Evolutionary conservation across 2,888 invertebrate genomes (phyloP).

Genomic region (Oeneis ivallda): DNA sequence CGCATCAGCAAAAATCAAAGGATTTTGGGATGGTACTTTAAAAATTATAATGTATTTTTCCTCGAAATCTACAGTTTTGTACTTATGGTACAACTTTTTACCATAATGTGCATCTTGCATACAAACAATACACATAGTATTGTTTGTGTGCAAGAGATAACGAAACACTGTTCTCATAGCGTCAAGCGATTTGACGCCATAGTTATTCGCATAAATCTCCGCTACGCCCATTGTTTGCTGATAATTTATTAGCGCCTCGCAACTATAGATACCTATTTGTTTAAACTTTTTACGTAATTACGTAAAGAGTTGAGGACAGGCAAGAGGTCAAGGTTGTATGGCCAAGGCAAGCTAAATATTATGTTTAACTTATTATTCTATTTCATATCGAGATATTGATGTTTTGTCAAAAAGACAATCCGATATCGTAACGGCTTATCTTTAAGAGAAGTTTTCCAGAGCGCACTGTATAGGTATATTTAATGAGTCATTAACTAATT

Average conservation of each 20-base stretch:
- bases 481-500: no score
- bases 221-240: not conserved
- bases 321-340: constrained; percentile 55
- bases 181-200: not conserved
- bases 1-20: no score
- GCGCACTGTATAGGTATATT: no score
- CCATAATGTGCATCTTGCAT: no score
- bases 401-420: constrained; percentile 29
- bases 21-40: no score
- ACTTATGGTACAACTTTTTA: no score
- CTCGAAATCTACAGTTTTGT: no score
- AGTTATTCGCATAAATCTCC: not conserved
- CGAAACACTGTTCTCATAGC: not conserved
- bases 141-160: no score
- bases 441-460: no score
- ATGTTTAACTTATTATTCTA: constrained; percentile 34
- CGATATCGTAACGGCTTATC: not conserved
- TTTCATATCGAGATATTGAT: constrained; percentile 29
- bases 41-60: no score
- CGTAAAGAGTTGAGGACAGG: constrained; percentile 47
- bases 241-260: constrained; percentile 10
- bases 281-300: constrained; percentile 52
- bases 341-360: constrained; percentile 47
- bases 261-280: constrained; percentile 51
- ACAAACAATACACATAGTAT: no score